phyloP scores from a whole-genome alignment of 2,797 vertebrate species.

The Sorex maritimensis region DNA sequence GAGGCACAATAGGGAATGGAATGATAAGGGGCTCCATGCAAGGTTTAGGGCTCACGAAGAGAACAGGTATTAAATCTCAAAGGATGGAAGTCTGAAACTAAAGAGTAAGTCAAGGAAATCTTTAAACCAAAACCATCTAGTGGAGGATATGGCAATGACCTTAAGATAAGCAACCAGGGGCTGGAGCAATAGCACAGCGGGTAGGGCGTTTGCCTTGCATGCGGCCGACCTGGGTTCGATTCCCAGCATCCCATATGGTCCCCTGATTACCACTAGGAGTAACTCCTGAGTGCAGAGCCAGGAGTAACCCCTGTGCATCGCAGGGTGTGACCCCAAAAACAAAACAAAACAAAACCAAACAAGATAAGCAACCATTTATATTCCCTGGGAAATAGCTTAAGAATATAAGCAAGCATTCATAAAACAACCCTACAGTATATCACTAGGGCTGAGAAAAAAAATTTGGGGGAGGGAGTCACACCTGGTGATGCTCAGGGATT shows the following conservation, averaged over 20 bases:
- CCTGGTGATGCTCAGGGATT: no score
- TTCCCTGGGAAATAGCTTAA: conserved; percentile 57
- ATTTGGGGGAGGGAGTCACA: no score
- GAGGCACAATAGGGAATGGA: conserved; percentile 42
- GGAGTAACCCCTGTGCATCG: no score
- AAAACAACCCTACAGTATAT: conserved; percentile 27
- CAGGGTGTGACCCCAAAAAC: no score
- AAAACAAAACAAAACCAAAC: no score
- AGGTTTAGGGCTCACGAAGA: conserved; percentile 28
- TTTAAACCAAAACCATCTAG: conserved; percentile 51
- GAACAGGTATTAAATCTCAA: conserved; percentile 30
- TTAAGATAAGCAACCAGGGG: conserved; percentile 31
- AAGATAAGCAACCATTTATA: conserved; percentile 60
- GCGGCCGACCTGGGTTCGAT: no score
- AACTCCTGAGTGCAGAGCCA: no score
- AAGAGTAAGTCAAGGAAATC: conserved; percentile 39
- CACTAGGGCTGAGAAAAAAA: background rate
- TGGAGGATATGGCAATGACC: conserved; percentile 46
- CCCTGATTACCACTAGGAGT: no score
- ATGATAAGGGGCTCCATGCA: conserved; percentile 11
- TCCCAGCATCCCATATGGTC: no score
- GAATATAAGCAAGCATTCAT: conserved; percentile 72
- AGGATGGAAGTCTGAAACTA: conserved; percentile 52
- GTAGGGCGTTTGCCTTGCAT: no score
- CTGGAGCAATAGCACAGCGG: no score